Percentiles rank a stretch among this genome's conserved stretches.
phyloP scores from a whole-genome alignment of 2,888 invertebrate genomes.

The Bugula neritina region DNA sequence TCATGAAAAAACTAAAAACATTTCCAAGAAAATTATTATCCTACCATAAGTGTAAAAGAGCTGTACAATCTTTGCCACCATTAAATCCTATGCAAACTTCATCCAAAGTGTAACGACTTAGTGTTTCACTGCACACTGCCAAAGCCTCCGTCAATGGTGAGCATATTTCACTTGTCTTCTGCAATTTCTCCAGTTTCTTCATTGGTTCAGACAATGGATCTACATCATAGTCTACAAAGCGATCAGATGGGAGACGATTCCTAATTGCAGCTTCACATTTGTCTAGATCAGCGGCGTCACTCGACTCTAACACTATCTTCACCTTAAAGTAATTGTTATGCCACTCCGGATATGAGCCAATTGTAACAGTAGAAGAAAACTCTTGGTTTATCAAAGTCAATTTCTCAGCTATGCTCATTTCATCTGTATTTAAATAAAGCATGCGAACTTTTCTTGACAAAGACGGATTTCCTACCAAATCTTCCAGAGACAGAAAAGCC shows the following conservation, averaged over 20 bases:
- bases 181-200: conserved; percentile 29
- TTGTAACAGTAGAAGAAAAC: conserved; percentile 55
- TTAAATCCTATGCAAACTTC: conserved; percentile 88
- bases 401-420: conserved; percentile 53
- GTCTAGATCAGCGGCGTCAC: conserved; percentile 45
- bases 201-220: conserved; percentile 49
- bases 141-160: conserved; percentile 41
- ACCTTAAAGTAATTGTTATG: conserved; percentile 57
- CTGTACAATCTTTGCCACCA: conserved; percentile 97
- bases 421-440: conserved; percentile 50
- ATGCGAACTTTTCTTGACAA: conserved; percentile 43
- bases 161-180: conserved; percentile 30
- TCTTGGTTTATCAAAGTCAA: conserved; percentile 55
- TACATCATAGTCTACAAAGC: conserved; percentile 55
- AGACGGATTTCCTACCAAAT: conserved; percentile 45
- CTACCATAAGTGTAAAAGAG: conserved; percentile 67
- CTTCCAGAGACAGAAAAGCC: conserved; percentile 52
- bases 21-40: neutral
- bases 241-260: conserved; percentile 39
- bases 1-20: too few species aligned
- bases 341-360: conserved; percentile 61
- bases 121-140: conserved; percentile 42
- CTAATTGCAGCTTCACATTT: conserved; percentile 50
- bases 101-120: conserved; percentile 60
- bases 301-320: conserved; percentile 58